Base-by-base conservation (phyloP, 2,888 invertebrate genomes). In the Gymnoscelis rufifasciata region DNA sequence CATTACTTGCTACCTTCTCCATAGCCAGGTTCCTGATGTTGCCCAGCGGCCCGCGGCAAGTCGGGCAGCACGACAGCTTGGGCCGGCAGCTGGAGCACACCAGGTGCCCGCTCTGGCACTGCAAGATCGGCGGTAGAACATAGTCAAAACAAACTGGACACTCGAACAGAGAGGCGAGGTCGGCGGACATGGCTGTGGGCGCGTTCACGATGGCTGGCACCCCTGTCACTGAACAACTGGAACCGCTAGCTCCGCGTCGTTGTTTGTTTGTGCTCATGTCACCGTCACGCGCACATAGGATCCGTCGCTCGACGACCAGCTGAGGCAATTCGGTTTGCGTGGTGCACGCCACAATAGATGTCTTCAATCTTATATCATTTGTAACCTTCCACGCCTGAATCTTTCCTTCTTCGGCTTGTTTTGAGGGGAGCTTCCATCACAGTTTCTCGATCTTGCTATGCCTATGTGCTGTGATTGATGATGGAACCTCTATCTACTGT, bases 61-160 rank as follows among this genome's bases (percentile, higher is more conserved):
- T 99, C 33, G 99, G 99, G 84, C 99, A 99, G 82, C 97, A 97
- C 57, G 95, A 95, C 56, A 99, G 91, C 83, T 99, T 99, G 45
- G 98, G 97, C 54, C 99, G 92, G 88, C 99, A 99, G 74, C 94
- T 95, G 54, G 97, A 96, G 89, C 99, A 99, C 50, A 99, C 98
- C 70, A 99, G 92, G 88, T 99, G 99, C 52, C 99, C 99, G 80
- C 97, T 97, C 80, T 97, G 97, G 82, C 99, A 99, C 83, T 99
- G 99, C 78, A 98, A 91, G 68, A 99, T 99, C 28, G 99, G 99
- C 56, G 99, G 99, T 74, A 99, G 90, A 56, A 99, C 99, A 90
- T 98, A 99, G 88, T 99, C 99, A 83, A 99, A 98, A 87, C 99
- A 99, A 57, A 99, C 99, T 27, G 97, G 97, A 81, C 97, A 97